Evolutionary conservation across 2,888 invertebrate genomes (phyloP).

Genomic region (Coelopa pilipes): DNA sequence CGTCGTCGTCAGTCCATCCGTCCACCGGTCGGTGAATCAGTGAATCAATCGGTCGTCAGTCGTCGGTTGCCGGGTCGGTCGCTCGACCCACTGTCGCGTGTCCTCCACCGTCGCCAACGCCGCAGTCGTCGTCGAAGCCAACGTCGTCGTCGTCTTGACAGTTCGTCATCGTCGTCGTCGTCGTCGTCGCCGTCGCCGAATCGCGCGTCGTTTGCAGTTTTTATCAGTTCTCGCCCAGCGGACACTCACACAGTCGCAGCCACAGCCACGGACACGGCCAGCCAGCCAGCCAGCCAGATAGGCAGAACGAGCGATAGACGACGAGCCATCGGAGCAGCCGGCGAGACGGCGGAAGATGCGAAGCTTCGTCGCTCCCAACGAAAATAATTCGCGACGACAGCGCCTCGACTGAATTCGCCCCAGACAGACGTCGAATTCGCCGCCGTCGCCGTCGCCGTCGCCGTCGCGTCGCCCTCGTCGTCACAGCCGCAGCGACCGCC

Average conservation of each 20-base stretch:
- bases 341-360: too few species aligned
- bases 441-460: not conserved
- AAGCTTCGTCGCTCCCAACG: too few species aligned
- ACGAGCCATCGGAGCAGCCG: too few species aligned
- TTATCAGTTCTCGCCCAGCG: too few species aligned
- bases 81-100: conserved; percentile 1
- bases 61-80: not conserved
- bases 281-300: not conserved
- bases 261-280: not conserved
- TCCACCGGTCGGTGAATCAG: not conserved
- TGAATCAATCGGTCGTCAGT: not conserved
- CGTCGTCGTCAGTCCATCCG: not conserved
- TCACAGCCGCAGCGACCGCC: not conserved
- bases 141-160: too few species aligned
- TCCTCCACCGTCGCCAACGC: not conserved
- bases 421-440: not conserved
- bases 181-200: not conserved
- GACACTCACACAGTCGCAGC: too few species aligned
- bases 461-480: not conserved
- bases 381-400: too few species aligned
- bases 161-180: too few species aligned
- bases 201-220: conserved; percentile 2
- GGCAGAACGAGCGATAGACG: not conserved
- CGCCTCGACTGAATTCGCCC: too few species aligned
- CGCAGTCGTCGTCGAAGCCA: too few species aligned